phyloP scores from a whole-genome alignment of 2,797 vertebrate species.

The Pseudochirops corinnae region DNA sequence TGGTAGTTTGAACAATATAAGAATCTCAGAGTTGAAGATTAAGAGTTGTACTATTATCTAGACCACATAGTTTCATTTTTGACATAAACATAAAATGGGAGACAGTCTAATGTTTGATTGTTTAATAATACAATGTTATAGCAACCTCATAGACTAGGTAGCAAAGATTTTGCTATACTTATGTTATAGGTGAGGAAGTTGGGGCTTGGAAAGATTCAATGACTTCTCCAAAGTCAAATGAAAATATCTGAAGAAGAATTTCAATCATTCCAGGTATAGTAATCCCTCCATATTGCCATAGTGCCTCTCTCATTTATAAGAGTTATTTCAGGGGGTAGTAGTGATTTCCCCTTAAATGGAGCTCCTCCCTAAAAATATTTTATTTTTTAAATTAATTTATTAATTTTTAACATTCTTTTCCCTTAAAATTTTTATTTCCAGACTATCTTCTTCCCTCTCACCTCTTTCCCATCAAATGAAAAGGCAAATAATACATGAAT shows the following conservation, averaged over 20 bases:
- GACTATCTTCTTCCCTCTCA: too few species aligned
- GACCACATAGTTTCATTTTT: background rate
- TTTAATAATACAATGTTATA: too few species aligned
- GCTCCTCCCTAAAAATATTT: background rate
- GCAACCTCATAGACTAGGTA: too few species aligned
- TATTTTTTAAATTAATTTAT: background rate
- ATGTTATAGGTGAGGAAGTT: background rate
- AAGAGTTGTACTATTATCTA: background rate
- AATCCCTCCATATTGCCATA: background rate
- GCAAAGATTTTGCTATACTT: background rate
- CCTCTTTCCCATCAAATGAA: background rate
- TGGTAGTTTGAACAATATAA: background rate
- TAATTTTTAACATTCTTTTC: background rate
- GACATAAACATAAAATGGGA: background rate
- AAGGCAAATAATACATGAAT: background rate
- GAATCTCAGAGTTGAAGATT: background rate
- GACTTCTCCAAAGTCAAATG: background rate
- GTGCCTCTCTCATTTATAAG: background rate
- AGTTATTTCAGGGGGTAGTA: background rate
- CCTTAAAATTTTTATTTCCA: background rate
- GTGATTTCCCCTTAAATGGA: background rate
- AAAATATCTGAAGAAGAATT: background rate
- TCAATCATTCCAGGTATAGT: background rate
- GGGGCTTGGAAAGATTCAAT: background rate
- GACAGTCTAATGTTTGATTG: background rate